Evolutionary conservation across 2,113 vertebrate genomes (phyloP).

Genomic region (Dascyllus trimaculatus): DNA sequence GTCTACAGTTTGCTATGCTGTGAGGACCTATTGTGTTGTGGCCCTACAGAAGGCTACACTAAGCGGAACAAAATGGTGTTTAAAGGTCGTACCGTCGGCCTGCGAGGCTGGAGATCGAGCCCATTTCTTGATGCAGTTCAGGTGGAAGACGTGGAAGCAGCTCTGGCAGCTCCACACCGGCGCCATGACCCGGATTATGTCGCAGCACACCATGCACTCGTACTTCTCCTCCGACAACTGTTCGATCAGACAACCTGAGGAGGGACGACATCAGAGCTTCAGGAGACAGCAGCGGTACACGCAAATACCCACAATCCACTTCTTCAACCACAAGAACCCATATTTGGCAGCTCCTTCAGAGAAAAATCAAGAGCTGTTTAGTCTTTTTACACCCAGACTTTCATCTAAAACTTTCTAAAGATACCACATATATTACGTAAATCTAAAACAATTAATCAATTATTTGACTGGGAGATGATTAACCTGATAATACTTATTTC

Average conservation of each 20-base stretch:
- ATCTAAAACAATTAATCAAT: too few species aligned
- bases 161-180: slow-evolving; percentile 98
- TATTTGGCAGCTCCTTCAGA: too few species aligned
- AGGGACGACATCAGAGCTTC: slow-evolving; percentile 4
- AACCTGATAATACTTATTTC: too few species aligned
- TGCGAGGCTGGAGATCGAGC: slow-evolving; percentile 96
- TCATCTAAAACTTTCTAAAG: too few species aligned
- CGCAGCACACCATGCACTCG: slow-evolving; percentile 99
- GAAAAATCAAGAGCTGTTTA: too few species aligned
- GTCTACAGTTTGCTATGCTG: not conserved
- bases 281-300: not conserved
- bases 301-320: not conserved
- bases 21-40: not conserved
- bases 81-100: slow-evolving; percentile 88
- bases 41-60: not conserved
- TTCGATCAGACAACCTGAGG: slow-evolving; percentile 93
- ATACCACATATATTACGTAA: too few species aligned
- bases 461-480: too few species aligned
- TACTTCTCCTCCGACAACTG: slow-evolving; percentile 97
- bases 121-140: slow-evolving; percentile 99
- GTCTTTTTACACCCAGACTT: too few species aligned
- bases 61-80: not conserved
- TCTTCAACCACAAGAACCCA: too few species aligned
- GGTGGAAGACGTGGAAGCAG: slow-evolving; percentile 97
- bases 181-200: slow-evolving; percentile 90